Evolutionary conservation across 2,113 vertebrate genomes (phyloP).

Genomic region (Pipra filicauda): DNA sequence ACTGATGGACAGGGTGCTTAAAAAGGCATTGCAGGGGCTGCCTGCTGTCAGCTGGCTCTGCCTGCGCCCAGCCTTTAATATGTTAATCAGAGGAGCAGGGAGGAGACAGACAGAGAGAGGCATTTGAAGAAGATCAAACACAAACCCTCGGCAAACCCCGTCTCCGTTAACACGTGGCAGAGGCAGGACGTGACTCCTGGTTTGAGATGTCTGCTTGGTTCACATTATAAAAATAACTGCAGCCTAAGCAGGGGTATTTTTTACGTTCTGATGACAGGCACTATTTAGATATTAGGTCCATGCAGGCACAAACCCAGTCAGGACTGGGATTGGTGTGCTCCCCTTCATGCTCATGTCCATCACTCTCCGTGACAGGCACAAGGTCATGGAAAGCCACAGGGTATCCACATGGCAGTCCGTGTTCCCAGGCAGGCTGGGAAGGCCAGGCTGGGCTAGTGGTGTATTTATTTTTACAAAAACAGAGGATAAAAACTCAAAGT

Average conservation of each 20-base stretch:
- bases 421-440: neutral
- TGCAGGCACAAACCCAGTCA: neutral
- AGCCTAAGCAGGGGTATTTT: neutral
- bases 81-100: neutral
- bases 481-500: neutral
- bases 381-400: neutral
- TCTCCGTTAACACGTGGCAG: neutral
- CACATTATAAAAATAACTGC: neutral
- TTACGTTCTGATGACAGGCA: neutral
- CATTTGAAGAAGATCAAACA: neutral
- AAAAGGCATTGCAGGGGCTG: neutral
- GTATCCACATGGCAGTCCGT: neutral
- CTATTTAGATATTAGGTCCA: neutral
- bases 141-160: neutral
- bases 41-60: neutral
- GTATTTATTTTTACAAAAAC: neutral
- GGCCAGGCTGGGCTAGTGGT: neutral
- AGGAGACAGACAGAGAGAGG: neutral
- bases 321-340: too few relatives aligned
- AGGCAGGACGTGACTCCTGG: neutral
- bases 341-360: rapidly evolving
- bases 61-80: neutral
- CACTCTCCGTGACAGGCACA: neutral
- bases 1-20: neutral
- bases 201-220: neutral